These are phyloP conservation scores for Odontesthes bonariensis DNA, from an alignment of 2,113 vertebrate genomes.

Conservation along the genomic window DNA sequence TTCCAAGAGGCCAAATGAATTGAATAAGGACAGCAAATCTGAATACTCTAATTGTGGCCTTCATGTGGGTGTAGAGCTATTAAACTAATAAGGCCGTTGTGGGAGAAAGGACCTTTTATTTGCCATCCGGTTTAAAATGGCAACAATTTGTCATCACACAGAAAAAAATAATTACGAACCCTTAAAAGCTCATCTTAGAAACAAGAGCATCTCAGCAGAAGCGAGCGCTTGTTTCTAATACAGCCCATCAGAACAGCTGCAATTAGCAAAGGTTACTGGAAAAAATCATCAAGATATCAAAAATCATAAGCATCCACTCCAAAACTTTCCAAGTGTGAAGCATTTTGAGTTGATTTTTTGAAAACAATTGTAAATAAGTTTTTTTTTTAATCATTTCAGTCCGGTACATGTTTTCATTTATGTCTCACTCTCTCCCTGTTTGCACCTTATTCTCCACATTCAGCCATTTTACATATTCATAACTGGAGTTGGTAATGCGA, in stretches of 20 bases:
- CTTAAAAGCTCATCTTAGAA: constrained; percentile 26
- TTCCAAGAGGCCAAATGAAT: constrained; percentile 44
- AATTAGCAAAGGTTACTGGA: constrained; percentile 69
- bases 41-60: constrained; percentile 70
- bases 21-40: constrained; percentile 49
- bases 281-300: constrained; percentile 22
- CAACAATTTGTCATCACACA: constrained; percentile 36
- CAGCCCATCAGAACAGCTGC: constrained; percentile 68
- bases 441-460: constrained; percentile 78
- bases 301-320: constrained; percentile 36
- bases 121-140: constrained; percentile 46
- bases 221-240: constrained; percentile 39
- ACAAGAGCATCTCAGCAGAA: constrained; percentile 23
- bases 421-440: constrained; percentile 70
- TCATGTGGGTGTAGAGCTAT: constrained; percentile 64
- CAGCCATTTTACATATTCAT: constrained; percentile 86
- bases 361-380: constrained; percentile 15
- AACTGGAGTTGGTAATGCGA: constrained; percentile 83
- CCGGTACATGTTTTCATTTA: constrained; percentile 59
- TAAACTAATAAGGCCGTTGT: constrained; percentile 67
- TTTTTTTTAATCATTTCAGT: constrained; percentile 15
- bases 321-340: constrained; percentile 54
- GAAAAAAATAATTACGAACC: background rate
- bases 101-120: constrained; percentile 46
- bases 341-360: constrained; percentile 18